Percentiles rank a stretch among this genome's conserved stretches.
Conservation (phyloP, 1,140 invertebrate genomes). For the Anastrepha obliqua region DNA sequence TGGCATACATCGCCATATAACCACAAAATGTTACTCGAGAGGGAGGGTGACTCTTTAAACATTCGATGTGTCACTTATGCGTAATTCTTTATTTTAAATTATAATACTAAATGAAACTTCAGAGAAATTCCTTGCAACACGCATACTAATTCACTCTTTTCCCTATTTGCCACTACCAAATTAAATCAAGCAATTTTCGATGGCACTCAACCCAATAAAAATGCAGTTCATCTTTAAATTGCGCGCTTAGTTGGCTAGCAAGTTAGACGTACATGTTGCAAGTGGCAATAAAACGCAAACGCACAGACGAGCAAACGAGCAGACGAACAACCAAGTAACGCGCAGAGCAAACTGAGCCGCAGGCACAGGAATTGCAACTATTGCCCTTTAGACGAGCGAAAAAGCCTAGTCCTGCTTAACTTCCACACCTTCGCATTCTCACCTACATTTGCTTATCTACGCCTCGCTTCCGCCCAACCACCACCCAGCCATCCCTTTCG, state of each 20-base stretch:
- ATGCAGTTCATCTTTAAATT: conserved; percentile 33
- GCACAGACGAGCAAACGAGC: not conserved
- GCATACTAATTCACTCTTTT: not conserved
- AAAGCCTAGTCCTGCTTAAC: not conserved
- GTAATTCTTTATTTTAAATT: too few relatives aligned
- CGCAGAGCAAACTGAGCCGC: not conserved
- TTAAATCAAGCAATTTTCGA: conserved; percentile 26
- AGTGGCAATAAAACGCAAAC: conserved; percentile 16
- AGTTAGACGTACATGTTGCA: too few relatives aligned
- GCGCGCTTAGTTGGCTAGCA: not conserved
- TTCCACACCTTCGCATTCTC: too few relatives aligned
- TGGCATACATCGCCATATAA: too few relatives aligned
- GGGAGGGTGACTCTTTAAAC: too few relatives aligned
- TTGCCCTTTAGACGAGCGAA: not conserved
- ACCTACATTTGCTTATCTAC: not conserved
- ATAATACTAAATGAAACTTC: too few relatives aligned
- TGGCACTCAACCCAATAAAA: conserved; percentile 22
- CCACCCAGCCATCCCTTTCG: not conserved
- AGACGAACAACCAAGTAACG: too few relatives aligned
- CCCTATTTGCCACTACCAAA: not conserved
- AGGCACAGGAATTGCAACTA: not conserved
- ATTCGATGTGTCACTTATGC: too few relatives aligned
- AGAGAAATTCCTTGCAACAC: not conserved
- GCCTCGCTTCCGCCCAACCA: not conserved
- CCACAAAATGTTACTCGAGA: too few relatives aligned